Base-by-base conservation (phyloP, 2,797 vertebrate species). In the Rhodeus uyekii region DNA sequence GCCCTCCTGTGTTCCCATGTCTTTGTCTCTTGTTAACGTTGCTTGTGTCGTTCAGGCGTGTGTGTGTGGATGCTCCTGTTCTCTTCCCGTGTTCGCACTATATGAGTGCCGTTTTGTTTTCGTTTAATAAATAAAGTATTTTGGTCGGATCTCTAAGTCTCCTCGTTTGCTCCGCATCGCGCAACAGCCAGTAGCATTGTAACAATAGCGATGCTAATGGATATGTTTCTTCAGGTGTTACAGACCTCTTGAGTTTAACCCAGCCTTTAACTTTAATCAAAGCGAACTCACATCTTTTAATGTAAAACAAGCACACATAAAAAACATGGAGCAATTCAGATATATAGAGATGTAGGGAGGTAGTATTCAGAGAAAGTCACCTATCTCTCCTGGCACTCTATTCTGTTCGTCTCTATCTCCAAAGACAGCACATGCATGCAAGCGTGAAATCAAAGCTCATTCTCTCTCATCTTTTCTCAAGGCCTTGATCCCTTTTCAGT, bases 391-490 rank as follows among this genome's bases (percentile, higher is more conserved):
- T 77, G 71, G 82, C 82, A 72, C 44, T 58, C 38, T 65, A 64
- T 38, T 84, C 74, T 65, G n/a, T 78, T 24, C 61, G 68, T 75
- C 74, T 78, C 82, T 83, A 85, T 86, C 84, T 87, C 86, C 78
- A 85, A 83, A 86, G 74, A 75, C 81, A 71, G 72, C 74, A 78
- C 61, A 69, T 58, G 53, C 80, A 81, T 79, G 79, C 38, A 22
- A 74, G 76, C 63, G 19, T 82, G 72, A 86, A 86, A 87, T 88
- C 81, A 85, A 87, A 87, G 86, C 83, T 82, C 32, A 55, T 63
- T 55, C 81, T 80, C 65, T 85, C 78, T 55, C 55, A 76, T 79
- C 78, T 82, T 64, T 78, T 83, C 78, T 88, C 55, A 84, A 65
- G 53, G 63, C 69, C 63, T 55, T 76, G 87, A 86, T 87, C 84